A percentile compares a stretch with the other conserved stretches of the same genome.
Evolutionary conservation across 2,888 invertebrate species (phyloP).

Genomic region (Geotrupes spiniger): DNA sequence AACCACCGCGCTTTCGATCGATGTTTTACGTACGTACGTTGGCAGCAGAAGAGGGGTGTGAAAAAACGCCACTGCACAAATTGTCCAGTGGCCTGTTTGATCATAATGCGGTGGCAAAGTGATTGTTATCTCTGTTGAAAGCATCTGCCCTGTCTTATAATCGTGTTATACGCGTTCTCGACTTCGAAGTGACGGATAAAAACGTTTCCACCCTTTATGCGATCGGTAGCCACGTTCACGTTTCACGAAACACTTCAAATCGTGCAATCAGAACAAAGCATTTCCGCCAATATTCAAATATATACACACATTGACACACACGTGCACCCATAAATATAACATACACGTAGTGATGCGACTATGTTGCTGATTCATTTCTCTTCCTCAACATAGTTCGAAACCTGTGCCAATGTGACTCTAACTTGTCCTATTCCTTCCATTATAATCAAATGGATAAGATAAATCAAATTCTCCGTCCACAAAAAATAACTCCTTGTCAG

Average conservation of each 20-base stretch:
- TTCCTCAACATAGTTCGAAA: no score
- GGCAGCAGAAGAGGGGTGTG: neutral
- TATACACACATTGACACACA: neutral
- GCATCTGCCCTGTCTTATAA: slow-evolving; percentile 35
- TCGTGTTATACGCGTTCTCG: slow-evolving; percentile 38
- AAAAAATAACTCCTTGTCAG: no score
- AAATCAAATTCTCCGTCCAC: no score
- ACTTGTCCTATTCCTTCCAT: no score
- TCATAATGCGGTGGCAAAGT: slow-evolving; percentile 30
- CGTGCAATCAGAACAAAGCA: slow-evolving; percentile 22
- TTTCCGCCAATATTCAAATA: slow-evolving; percentile 22
- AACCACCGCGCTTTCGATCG: no score
- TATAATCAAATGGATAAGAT: no score
- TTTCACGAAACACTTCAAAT: slow-evolving; percentile 18
- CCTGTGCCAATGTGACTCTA: no score
- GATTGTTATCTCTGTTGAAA: slow-evolving; percentile 29
- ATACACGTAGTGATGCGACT: no score
- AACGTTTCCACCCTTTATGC: slow-evolving; percentile 26
- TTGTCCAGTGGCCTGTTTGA: slow-evolving; percentile 24
- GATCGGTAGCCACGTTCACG: slow-evolving; percentile 16
- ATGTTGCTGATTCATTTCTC: no score
- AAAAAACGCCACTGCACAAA: slow-evolving; percentile 14
- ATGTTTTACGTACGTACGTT: no score
- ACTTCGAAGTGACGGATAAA: slow-evolving; percentile 35
- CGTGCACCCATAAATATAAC: no score